Evolutionary conservation across 2,797 vertebrate genomes (phyloP), one percentile per base, ranked within the genome.

Genomic region (Eupleurogrammus muticus): DNA sequence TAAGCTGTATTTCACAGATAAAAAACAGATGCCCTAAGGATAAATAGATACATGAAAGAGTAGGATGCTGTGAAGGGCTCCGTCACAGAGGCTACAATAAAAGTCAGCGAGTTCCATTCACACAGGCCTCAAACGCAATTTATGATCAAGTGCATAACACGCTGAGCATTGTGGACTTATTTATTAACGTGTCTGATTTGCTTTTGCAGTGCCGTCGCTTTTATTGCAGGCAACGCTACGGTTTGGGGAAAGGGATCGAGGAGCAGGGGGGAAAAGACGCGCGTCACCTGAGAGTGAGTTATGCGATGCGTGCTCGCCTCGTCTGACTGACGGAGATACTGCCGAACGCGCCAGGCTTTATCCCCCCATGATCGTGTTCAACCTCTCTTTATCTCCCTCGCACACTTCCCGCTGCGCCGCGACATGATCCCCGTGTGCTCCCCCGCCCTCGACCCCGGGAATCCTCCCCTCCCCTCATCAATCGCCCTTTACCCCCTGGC

Each of bases 301-400:
- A 3, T 3, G 60, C 66, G 70, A 32, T 1, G 9, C 13, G 49
- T 66, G 68, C 62, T 20, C 12, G 50, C 54, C 72, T 75, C 66
- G 74, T 77, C 84, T 84, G 83, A 85, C 80, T 66, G 75, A 74
- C 66, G 59, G 59, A 88, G 87, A 89, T 85, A 84, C 47, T 17
- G 60, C 64, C 53, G 12, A 83, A 75, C 53, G 65, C 83, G 85
- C 66, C 4, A 10, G 28, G 66, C 83, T 82, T 90, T 86, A 91
- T 91, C 86, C 82, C 70, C 62, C 86, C 75, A n/a, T 83, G 82
- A 93, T 91, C 85, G 59, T 84, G 86, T 81, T 90, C 82, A 85
- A 85, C 83, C 87, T 65, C 70, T 70, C 74, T 86, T 92, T 89
- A 90, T 88, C 86, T 84, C 73, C 40, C 62, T 40, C 66, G 9